Conservation (phyloP, 2,888 invertebrate species). For the Nycteola revayana region DNA sequence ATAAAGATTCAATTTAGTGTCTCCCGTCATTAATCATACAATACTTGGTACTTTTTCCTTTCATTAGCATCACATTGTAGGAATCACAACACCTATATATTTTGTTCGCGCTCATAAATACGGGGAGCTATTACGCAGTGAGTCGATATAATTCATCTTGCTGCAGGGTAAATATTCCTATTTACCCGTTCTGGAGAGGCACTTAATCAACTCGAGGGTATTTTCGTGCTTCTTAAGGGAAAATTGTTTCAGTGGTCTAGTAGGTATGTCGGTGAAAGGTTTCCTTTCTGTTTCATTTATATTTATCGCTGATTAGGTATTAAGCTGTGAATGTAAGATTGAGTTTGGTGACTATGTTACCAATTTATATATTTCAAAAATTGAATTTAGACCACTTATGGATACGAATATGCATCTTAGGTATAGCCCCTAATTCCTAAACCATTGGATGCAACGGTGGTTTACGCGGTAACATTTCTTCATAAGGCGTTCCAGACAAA, state of each 20-base stretch:
- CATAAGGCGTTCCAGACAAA: too few species aligned
- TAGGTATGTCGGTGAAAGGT: too few species aligned
- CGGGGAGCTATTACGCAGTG: constrained; percentile 19
- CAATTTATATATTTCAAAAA: too few species aligned
- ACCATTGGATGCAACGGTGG: too few species aligned
- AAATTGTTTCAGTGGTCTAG: constrained; percentile 19
- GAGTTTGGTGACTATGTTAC: too few species aligned
- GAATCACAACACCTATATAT: constrained; percentile 35
- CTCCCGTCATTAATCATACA: background rate
- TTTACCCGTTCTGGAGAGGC: constrained; percentile 29
- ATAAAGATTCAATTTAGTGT: background rate
- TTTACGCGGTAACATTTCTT: too few species aligned
- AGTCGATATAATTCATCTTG: constrained; percentile 29
- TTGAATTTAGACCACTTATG: too few species aligned
- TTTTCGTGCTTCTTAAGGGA: constrained; percentile 13
- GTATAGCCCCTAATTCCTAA: too few species aligned
- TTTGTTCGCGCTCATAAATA: constrained; percentile 29
- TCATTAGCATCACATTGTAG: constrained; percentile 22
- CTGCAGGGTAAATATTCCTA: constrained; percentile 29
- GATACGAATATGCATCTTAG: too few species aligned
- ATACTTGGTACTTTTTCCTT: constrained; percentile 12
- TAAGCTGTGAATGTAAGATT: too few species aligned
- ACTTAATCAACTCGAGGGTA: constrained; percentile 34
- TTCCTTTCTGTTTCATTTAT: too few species aligned
- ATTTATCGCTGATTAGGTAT: too few species aligned